A percentile compares a stretch with the other conserved stretches of the same genome.
phyloP scores from a whole-genome alignment of 1,140 invertebrate genomes.

The Cotesia glomerata region DNA sequence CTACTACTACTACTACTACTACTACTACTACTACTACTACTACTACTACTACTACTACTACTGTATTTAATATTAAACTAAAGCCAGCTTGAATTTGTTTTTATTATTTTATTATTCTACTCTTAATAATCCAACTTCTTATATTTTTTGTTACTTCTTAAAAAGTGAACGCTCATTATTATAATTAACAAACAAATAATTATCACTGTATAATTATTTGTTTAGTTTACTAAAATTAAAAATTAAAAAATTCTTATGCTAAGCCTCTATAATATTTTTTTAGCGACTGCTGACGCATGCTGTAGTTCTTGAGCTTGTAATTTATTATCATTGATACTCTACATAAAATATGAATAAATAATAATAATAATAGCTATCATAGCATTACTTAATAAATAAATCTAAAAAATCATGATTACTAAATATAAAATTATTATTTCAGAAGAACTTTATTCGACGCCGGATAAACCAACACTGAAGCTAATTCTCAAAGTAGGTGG shows the following conservation, averaged over 20 bases:
- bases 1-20: neutral
- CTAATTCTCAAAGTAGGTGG: conserved; percentile 83
- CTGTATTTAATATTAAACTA: conserved; percentile 3
- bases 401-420: no score
- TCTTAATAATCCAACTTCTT: neutral
- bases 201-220: no score
- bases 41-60: no score
- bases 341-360: no score
- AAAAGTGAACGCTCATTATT: neutral
- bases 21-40: no score
- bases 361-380: no score
- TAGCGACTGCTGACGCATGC: neutral
- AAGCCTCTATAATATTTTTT: neutral
- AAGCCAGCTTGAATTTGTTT: conserved; percentile 14
- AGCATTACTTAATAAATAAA: no score
- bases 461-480: conserved; percentile 71
- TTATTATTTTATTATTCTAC: conserved; percentile 4
- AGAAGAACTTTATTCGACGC: conserved; percentile 59
- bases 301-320: no score
- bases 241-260: no score
- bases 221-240: no score
- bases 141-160: neutral
- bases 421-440: conserved; percentile 29
- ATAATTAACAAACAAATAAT: no score
- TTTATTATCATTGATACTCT: no score